Percentiles rank a stretch among this genome's conserved stretches.
phyloP scores from a whole-genome alignment of 1,140 invertebrate genomes.

The Apis cerana region DNA sequence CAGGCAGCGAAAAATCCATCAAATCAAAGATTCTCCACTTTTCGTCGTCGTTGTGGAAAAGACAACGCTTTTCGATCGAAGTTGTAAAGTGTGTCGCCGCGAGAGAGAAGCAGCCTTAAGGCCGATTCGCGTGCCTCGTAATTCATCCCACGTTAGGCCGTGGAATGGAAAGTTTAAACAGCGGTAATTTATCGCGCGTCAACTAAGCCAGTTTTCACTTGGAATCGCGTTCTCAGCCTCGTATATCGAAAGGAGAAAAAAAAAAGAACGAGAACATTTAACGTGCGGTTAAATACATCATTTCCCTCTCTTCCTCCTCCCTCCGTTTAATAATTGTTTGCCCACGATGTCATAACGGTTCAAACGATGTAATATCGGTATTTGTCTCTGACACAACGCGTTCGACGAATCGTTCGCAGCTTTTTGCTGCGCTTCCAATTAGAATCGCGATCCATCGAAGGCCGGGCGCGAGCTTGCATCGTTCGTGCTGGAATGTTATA shows the following conservation, averaged over 20 bases:
- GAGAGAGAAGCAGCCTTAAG: background rate
- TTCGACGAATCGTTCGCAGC: background rate
- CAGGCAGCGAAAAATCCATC: background rate
- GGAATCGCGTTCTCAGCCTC: background rate
- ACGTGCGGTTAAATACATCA: too few species aligned
- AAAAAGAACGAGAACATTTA: background rate
- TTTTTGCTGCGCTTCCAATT: background rate
- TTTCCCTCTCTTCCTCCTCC: too few species aligned
- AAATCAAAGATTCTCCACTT: background rate
- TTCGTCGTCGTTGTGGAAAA: too few species aligned
- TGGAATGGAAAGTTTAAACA: background rate
- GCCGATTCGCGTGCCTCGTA: background rate
- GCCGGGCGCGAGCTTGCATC: slow-evolving; percentile 22
- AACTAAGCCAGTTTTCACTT: background rate
- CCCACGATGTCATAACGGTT: too few species aligned
- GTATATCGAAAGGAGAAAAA: background rate
- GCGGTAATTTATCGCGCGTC: background rate
- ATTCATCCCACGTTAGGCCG: background rate
- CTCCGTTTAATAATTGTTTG: background rate
- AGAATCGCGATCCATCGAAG: slow-evolving; percentile 31
- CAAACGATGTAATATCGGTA: too few species aligned
- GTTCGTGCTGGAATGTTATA: slow-evolving; percentile 56
- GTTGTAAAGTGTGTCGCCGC: background rate
- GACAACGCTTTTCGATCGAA: background rate
- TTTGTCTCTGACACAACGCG: too few species aligned